A percentile compares a stretch with the other conserved stretches of the same genome.
Evolutionary conservation across 2,113 vertebrate genomes (phyloP).

Genomic region (Anser brachyrhynchus): DNA sequence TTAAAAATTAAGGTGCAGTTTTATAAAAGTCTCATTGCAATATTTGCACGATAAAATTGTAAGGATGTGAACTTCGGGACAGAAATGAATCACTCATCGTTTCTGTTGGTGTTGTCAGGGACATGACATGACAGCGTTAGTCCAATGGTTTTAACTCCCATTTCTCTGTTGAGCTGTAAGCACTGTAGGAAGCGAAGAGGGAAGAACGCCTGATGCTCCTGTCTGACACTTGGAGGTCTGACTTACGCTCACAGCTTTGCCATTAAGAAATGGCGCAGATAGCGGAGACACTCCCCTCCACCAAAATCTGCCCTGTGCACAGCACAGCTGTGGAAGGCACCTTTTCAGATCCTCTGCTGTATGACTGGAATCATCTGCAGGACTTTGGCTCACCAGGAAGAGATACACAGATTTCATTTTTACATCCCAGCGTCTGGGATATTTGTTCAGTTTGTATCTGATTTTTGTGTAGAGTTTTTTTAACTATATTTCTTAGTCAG

Average conservation of each 20-base stretch:
- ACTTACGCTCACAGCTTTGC: not conserved
- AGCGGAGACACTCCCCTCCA: not conserved
- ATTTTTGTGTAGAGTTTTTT: not conserved
- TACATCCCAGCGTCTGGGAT: not conserved
- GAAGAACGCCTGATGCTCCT: not conserved
- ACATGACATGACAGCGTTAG: not conserved
- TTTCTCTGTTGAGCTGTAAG: not conserved
- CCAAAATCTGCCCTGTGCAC: rapidly evolving
- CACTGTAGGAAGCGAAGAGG: not conserved
- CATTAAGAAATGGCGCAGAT: not conserved
- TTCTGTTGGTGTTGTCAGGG: not conserved
- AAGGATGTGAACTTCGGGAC: not conserved
- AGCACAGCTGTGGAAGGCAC: rapidly evolving
- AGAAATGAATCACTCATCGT: not conserved
- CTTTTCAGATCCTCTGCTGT: not conserved
- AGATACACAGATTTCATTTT: not conserved
- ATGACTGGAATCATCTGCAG: not conserved
- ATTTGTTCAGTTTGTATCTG: not conserved
- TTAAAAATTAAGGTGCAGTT: not conserved
- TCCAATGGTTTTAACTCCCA: not conserved
- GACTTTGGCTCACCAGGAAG: not conserved
- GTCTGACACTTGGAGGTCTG: not conserved
- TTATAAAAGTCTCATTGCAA: not conserved
- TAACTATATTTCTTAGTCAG: not conserved
- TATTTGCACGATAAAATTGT: not conserved